Evolutionary conservation across 1,140 invertebrate species (phyloP).

Genomic region (Melipona quadrifasciata): DNA sequence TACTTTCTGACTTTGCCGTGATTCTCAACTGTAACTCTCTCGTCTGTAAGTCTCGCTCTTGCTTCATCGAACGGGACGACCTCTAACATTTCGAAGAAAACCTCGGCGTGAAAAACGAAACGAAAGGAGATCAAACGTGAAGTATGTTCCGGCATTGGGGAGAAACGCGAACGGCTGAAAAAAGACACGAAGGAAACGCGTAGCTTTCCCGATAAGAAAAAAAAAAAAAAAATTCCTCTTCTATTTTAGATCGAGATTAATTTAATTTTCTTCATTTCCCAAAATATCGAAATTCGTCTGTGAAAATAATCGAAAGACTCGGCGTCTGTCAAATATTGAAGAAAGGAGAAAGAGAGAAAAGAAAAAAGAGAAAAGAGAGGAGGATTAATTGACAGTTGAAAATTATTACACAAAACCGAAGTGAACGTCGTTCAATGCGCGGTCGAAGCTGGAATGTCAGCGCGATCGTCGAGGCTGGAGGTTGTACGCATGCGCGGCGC

Average conservation of each 20-base stretch:
- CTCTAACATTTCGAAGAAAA: neutral
- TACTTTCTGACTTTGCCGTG: neutral
- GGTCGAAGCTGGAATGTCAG: conserved; percentile 45
- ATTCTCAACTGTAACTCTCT: neutral
- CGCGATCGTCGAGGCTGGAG: conserved; percentile 10
- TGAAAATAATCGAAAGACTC: neutral
- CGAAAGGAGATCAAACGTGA: neutral
- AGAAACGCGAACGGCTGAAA: too few species aligned
- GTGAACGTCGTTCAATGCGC: conserved; percentile 11
- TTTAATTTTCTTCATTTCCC: neutral
- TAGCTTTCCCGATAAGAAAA: neutral
- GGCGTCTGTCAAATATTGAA: too few species aligned
- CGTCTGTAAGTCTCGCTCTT: neutral
- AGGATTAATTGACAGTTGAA: neutral
- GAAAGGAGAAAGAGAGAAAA: too few species aligned
- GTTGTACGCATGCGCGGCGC: conserved; percentile 52
- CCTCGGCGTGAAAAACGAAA: neutral
- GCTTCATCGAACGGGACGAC: neutral
- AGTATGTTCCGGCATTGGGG: neutral
- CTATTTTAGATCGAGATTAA: too few species aligned
- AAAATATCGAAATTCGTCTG: neutral
- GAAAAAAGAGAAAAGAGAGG: too few species aligned
- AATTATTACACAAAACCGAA: neutral
- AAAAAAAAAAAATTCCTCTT: neutral
- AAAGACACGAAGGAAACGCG: too few species aligned